These are phyloP conservation scores for Hirtodrosophila duncani DNA, from an alignment of 2,888 invertebrate species.

Conservation along the genomic window DNA sequence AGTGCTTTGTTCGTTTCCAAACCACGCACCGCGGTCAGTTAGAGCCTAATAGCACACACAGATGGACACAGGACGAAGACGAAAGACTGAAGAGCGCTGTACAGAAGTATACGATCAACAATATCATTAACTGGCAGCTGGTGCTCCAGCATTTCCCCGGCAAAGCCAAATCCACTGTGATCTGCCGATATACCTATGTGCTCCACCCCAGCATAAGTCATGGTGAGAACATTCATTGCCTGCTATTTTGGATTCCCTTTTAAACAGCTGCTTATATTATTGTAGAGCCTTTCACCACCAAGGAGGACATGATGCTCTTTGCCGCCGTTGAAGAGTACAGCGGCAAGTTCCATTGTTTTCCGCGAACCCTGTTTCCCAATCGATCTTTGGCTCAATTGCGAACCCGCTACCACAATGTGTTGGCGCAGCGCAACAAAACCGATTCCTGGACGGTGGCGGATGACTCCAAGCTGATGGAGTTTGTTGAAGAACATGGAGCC, in stretches of 20 bases:
- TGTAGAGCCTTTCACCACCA: conserved; percentile 80
- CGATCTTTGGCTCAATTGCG: conserved; percentile 83
- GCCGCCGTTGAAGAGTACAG: conserved; percentile 83
- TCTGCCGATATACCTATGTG: conserved; percentile 80
- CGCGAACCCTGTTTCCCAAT: conserved; percentile 81
- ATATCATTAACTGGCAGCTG: conserved; percentile 86
- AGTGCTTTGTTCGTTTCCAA: conserved; percentile 84
- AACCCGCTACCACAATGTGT: conserved; percentile 81
- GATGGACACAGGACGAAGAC: conserved; percentile 86
- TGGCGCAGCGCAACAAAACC: conserved; percentile 72
- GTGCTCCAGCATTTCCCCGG: conserved; percentile 83
- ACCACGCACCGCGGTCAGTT: conserved; percentile 76
- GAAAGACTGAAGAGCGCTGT: conserved; percentile 82
- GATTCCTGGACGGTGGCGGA: conserved; percentile 83
- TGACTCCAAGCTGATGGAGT: conserved; percentile 81
- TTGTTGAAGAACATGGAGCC: conserved; percentile 79
- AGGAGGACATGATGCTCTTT: conserved; percentile 84
- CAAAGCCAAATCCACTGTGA: conserved; percentile 83
- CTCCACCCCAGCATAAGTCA: conserved; percentile 70
- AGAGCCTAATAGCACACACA: conserved; percentile 17
- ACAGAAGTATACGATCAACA: conserved; percentile 82
- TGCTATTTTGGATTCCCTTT: no score
- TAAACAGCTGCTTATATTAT: not conserved
- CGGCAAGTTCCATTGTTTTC: conserved; percentile 80
- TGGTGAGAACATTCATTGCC: conserved; percentile 42